phyloP scores from a whole-genome alignment of 2,113 vertebrate genomes.

The Chionodraco myersi region DNA sequence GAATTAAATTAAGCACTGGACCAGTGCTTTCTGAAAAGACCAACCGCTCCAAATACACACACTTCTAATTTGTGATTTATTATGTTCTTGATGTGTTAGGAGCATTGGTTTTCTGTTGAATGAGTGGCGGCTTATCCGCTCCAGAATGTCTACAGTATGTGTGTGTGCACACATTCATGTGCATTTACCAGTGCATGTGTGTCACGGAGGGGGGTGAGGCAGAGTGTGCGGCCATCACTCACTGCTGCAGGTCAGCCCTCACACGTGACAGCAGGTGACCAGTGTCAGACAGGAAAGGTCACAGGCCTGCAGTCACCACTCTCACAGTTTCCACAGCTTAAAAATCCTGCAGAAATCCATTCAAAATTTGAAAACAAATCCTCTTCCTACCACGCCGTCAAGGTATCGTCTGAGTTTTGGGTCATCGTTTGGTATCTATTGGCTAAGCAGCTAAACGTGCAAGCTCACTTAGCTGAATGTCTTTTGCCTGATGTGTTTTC shows the following conservation, averaged over 20 bases:
- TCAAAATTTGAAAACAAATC: constrained; percentile 35
- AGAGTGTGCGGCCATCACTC: constrained; percentile 67
- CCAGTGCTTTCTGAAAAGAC: constrained; percentile 70
- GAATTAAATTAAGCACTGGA: constrained; percentile 81
- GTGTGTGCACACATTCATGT: background rate
- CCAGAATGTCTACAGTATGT: constrained; percentile 17
- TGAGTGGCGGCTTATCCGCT: constrained; percentile 58
- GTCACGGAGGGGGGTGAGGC: constrained; percentile 38
- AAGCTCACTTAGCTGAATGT: constrained; percentile 12
- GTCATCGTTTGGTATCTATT: constrained; percentile 36
- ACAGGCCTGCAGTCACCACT: constrained; percentile 48
- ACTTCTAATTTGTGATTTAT: constrained; percentile 82
- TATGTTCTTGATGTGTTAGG: constrained; percentile 72
- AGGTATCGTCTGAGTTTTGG: constrained; percentile 22
- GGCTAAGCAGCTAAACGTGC: constrained; percentile 28
- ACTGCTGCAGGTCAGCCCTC: constrained; percentile 69
- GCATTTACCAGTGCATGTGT: constrained; percentile 25
- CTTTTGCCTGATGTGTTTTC: constrained; percentile 18
- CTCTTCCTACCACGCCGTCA: constrained; percentile 28
- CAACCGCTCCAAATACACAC: constrained; percentile 42
- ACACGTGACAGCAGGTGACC: constrained; percentile 74
- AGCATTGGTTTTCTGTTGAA: constrained; percentile 59
- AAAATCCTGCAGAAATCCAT: constrained; percentile 44
- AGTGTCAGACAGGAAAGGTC: constrained; percentile 78
- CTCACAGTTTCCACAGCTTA: constrained; percentile 50